Base-by-base conservation (phyloP, 2,888 invertebrate genomes). In the Cataglyphis livida region DNA sequence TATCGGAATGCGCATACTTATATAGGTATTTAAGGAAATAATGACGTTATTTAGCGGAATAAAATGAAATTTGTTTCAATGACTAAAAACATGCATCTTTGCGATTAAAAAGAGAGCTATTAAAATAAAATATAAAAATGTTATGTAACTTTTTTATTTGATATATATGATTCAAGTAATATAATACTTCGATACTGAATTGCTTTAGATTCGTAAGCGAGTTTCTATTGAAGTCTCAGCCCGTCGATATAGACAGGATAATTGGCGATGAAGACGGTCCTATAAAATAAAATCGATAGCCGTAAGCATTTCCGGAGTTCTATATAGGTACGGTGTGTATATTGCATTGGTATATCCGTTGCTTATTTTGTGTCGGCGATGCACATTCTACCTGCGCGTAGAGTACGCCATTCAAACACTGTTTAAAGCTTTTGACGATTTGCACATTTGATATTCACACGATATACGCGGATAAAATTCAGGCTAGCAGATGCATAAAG, bases 371-470 rank as follows among this genome's bases (percentile, higher is more conserved):
- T 35, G 35, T 9, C 25, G 18, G 25, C 32, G 18, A 51, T 75
- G 51, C 66, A 51, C 25, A 75, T 75, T 75, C 66, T 25, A 21
- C 35, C 35, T 35, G 35, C 10, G 61, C 15, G n/a, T 62, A 21
- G 9, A 74, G 32, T 21, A n/a, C 15, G 28, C 6, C 21, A 38
- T 41, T 54, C 68, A 9, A 28, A 3, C 3, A 64, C 7, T n/a
- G 12, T 65, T 54, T 66, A 75, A 54, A 76, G 76, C 54, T 68
- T 54, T 76, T 51, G 68, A 68, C 38, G 54, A 66, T 76, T 68
- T 12, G 38, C 54, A 54, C 68, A 68, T 76, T 68, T 38, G 76
- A 68, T 66, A 75, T 65, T 25, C 66, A 38, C 51, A 61, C 35
- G 21, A 51, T 35, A 64, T n/a, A 21, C 2, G 18, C 35, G 38